Evolutionary conservation across 2,797 vertebrate genomes (phyloP), one percentile per base, ranked within the genome.

Genomic region (Hypotaenidia philippensis): DNA sequence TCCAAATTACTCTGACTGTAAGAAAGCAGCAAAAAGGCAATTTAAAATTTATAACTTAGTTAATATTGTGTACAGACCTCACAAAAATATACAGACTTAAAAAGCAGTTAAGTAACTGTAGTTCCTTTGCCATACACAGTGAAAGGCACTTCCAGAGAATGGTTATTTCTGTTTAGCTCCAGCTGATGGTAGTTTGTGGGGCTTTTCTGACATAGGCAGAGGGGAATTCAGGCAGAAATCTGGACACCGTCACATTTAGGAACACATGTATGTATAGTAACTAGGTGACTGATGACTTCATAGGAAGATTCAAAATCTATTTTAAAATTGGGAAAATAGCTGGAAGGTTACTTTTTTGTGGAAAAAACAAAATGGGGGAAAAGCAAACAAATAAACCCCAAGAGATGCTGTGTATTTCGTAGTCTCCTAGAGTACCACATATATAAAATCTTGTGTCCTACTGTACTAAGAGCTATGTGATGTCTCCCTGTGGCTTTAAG

Each of bases 191-290:
- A 93, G 77, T 96, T 95, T 90, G 40, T 59, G 66, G 70, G 69
- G 61, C 57, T 88, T 82, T 96, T 95, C 96, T 93, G 91, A 96
- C 93, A 92, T 41, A 83, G 66, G 87, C 83, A 74, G 92, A 81
- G 71, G 92, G 78, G 94, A 97, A 95, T 94, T 92, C 93, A 93
- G 92, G 50, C 94, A 95, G 97, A 96, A 97, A 97, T 91, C 88
- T 96, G 94, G 98, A 97, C 97, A 92, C 71, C 89, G 83, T 95
- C 95, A 93, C 91, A 95, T 89, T 94, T 91, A 96, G 71, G 72
- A 89, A 84, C n/a, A 53, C 57, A 74, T 93, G 95, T 96, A 55
- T 78, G 41, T 86, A 70, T 53, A 96, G 60, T 77, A 89, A 95
- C 75, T 86, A 83, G 72, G 75, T 94, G 93, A 95, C 84, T 53